Conservation (phyloP, 2,113 vertebrate genomes). For the Percopsis transmontana region DNA sequence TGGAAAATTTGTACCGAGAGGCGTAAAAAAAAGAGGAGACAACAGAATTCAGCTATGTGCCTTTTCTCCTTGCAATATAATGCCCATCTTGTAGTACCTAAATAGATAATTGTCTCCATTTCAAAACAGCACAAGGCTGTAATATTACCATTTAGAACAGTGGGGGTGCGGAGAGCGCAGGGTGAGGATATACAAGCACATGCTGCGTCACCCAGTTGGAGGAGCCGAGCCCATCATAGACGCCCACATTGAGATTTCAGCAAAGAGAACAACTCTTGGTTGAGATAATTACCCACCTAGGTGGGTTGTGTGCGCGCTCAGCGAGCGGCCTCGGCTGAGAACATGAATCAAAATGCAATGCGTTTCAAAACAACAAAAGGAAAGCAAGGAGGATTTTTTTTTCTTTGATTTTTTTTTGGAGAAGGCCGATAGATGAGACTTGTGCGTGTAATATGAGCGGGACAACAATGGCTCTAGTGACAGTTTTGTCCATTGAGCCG, state of each 20-base stretch:
- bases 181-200: slow-evolving; percentile 73
- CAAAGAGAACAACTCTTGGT: slow-evolving; percentile 66
- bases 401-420: slow-evolving; percentile 9
- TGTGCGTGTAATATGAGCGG: slow-evolving; percentile 26
- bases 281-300: slow-evolving; percentile 75
- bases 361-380: slow-evolving; percentile 54
- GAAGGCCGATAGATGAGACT: slow-evolving; percentile 39
- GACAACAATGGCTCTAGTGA: neutral
- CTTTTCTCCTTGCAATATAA: slow-evolving; percentile 66
- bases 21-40: slow-evolving; percentile 40
- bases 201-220: slow-evolving; percentile 61
- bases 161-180: slow-evolving; percentile 60
- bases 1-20: slow-evolving; percentile 53
- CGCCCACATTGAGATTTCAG: slow-evolving; percentile 66
- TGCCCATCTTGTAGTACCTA: slow-evolving; percentile 72
- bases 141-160: slow-evolving; percentile 74
- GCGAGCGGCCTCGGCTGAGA: slow-evolving; percentile 53
- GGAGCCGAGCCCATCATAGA: slow-evolving; percentile 63
- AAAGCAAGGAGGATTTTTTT: slow-evolving; percentile 41
- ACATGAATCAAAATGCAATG: slow-evolving; percentile 67
- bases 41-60: slow-evolving; percentile 61
- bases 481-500: neutral
- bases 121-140: slow-evolving; percentile 69
- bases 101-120: slow-evolving; percentile 80
- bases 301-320: slow-evolving; percentile 66